Evolutionary conservation across 2,113 vertebrate species (phyloP), one percentile per base, ranked within the genome.

Genomic region (Lethenteron reissneri): DNA sequence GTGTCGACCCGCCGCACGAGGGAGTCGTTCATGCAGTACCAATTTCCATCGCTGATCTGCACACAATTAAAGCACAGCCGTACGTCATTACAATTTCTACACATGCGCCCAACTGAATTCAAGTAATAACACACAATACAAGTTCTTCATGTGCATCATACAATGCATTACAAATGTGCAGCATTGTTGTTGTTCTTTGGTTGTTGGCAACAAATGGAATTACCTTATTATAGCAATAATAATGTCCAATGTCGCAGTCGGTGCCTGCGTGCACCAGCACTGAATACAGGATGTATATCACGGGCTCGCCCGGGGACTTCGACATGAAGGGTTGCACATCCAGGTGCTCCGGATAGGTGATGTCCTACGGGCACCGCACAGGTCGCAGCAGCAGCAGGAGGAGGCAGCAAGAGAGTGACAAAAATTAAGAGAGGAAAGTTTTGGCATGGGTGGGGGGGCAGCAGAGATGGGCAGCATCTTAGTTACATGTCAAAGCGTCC

Each of bases 11-110:
- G 80, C 62, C 88, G 86, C 70, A 95, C 94, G 77, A 87, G 76
- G 0, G 88, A 87, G 75, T 99, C 94, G 0, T 99, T 95, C 94
- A 99, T 99, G 75, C 94, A 89, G 76, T 92, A 95, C 94, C 94
- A 99, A 77, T 95, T 92, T 7, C 92, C 90, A 0, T 85, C 95
- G 78, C 94, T 95, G 3, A 89, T 91, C 94, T 99, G 79, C 15
- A 75, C 41, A 41, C 41, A 41, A 41, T 41, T 41, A 41, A 41
- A 41, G 41, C 41, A 41, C 41, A 41, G 4, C 41, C 7, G 41
- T 7, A 7, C 41, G 7, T 41, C 5, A 41, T n/a, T n/a, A n/a
- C n/a, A n/a, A n/a, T n/a, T n/a, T n/a, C n/a, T n/a, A n/a, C n/a
- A n/a, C n/a, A n/a, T 41, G 41, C 41, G 41, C 41, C 41, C 41